These are phyloP conservation scores for Coleophora deauratella DNA, from an alignment of 2,888 invertebrate genomes.

Conservation along the genomic window DNA sequence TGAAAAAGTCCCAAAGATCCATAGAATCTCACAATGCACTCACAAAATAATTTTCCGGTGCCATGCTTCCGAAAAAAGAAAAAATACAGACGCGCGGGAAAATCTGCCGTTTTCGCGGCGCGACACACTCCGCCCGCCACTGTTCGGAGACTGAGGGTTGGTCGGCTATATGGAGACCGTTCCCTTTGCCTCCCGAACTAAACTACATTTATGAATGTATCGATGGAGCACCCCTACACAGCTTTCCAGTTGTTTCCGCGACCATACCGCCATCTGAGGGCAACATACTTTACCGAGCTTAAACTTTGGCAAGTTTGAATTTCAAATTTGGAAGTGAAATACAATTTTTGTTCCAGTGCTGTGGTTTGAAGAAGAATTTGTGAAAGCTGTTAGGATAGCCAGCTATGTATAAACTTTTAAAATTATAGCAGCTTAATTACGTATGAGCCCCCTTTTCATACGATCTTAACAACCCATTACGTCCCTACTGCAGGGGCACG, in stretches of 20 bases:
- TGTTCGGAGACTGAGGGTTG: constrained; percentile 23
- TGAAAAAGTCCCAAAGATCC: too few relatives aligned
- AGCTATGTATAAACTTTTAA: too few relatives aligned
- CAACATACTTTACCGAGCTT: constrained; percentile 1
- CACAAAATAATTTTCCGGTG: constrained; percentile 3
- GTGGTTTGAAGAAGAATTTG: too few relatives aligned
- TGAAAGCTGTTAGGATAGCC: too few relatives aligned
- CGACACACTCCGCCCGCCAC: constrained; percentile 20
- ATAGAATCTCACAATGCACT: neutral
- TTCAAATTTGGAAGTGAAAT: too few relatives aligned
- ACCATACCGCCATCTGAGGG: constrained; percentile 5
- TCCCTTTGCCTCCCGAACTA: neutral
- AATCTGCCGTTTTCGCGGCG: constrained; percentile 1
- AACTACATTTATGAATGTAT: constrained; percentile 11
- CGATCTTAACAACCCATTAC: too few relatives aligned
- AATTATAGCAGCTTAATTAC: too few relatives aligned
- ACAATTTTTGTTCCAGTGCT: too few relatives aligned
- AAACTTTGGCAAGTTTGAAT: too few relatives aligned
- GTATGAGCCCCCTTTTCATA: too few relatives aligned
- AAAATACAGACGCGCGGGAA: neutral
- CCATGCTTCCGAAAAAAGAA: constrained; percentile 2
- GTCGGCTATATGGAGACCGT: neutral
- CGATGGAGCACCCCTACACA: constrained; percentile 4
- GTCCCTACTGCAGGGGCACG: too few relatives aligned
- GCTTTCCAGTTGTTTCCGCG: neutral